Conservation (phyloP, 2,797 vertebrate genomes). For the Molossus alvarezi region DNA sequence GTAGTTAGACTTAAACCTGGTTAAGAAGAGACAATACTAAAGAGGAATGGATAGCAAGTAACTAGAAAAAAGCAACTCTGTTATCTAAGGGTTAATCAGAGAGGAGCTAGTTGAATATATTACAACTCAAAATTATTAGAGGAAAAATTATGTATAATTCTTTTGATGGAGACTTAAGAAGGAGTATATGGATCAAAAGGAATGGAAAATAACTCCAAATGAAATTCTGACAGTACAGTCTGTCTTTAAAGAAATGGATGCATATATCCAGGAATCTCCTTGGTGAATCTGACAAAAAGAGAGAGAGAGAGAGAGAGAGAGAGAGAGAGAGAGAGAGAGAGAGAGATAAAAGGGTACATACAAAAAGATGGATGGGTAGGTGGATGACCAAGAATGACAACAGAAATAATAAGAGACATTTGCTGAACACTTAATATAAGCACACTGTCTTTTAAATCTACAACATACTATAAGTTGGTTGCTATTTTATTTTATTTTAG, state of each 20-base stretch:
- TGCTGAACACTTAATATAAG: neutral
- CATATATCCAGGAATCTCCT: neutral
- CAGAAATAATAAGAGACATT: neutral
- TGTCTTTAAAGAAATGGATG: conserved; percentile 38
- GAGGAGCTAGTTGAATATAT: conserved; percentile 8
- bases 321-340: neutral
- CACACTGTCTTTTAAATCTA: neutral
- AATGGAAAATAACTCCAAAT: conserved; percentile 50
- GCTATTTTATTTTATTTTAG: conserved; percentile 26
- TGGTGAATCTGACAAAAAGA: neutral
- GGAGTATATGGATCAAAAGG: neutral
- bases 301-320: neutral
- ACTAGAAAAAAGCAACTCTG: neutral
- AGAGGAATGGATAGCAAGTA: neutral
- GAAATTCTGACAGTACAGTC: conserved; percentile 56
- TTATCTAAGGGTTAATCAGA: neutral
- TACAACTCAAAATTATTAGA: conserved; percentile 14
- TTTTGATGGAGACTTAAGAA: conserved; percentile 42
- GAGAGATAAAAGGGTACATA: neutral
- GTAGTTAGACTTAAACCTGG: conserved; percentile 23
- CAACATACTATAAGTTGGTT: neutral
- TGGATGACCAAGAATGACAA: neutral
- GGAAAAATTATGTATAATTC: neutral
- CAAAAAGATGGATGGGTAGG: neutral
- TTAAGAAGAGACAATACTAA: neutral